phyloP scores from a whole-genome alignment of 2,797 vertebrate species.

The Rhincodon typus region DNA sequence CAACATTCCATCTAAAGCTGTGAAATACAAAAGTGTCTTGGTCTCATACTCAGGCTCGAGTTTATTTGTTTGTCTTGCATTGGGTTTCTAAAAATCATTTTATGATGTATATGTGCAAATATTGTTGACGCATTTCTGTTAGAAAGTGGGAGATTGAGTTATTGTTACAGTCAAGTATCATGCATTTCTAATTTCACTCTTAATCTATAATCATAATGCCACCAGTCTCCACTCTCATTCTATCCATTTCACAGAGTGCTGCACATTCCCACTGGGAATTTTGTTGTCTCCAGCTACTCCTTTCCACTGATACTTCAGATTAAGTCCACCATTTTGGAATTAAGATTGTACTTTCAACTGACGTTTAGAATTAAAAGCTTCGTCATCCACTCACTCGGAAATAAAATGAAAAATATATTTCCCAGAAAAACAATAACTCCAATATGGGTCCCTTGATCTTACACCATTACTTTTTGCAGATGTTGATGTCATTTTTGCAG shows the following conservation, averaged over 20 bases:
- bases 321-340: background rate
- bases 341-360: background rate
- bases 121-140: background rate
- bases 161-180: background rate
- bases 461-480: background rate
- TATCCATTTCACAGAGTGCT: background rate
- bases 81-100: background rate
- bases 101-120: background rate
- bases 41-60: background rate
- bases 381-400: background rate
- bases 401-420: background rate
- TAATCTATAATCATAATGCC: background rate
- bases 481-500: background rate
- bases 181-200: background rate
- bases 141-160: background rate
- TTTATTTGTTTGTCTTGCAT: background rate
- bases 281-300: background rate
- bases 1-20: background rate
- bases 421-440: background rate
- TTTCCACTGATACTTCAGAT: background rate
- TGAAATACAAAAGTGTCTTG: background rate
- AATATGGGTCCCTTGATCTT: background rate
- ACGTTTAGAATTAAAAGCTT: background rate
- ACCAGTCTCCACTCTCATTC: background rate
- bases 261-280: background rate